A percentile compares a stretch with the other conserved stretches of the same genome.
These are phyloP conservation scores for Druon quercuslanigerum DNA, from an alignment of 1,140 invertebrate genomes.

Conservation along the genomic window DNA sequence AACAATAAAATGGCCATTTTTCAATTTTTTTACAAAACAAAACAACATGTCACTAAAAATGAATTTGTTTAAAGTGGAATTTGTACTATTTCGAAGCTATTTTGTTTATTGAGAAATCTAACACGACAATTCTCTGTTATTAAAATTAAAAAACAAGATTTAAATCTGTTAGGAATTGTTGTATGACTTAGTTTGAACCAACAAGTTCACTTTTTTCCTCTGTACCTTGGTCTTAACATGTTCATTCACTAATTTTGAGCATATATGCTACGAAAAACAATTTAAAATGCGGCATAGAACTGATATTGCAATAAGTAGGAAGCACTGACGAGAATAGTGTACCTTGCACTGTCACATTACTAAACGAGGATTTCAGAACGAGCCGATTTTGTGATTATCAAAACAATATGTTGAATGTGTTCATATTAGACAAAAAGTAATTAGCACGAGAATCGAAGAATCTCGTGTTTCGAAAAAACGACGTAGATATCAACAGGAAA, in stretches of 20 bases:
- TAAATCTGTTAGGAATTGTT: not conserved
- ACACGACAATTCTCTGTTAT: slow-evolving; percentile 23
- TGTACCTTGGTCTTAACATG: slow-evolving; percentile 44
- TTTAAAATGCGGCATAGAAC: slow-evolving; percentile 53
- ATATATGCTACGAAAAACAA: slow-evolving; percentile 58
- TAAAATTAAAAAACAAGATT: not conserved
- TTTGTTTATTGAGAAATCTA: slow-evolving; percentile 23
- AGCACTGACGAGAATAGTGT: slow-evolving; percentile 45
- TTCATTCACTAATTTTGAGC: slow-evolving; percentile 56
- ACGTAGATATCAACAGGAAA: slow-evolving; percentile 54
- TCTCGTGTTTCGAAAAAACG: slow-evolving; percentile 38
- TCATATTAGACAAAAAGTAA: slow-evolving; percentile 60
- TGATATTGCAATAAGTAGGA: slow-evolving; percentile 45
- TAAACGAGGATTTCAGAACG: slow-evolving; percentile 57
- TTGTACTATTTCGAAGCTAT: no score
- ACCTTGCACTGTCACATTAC: slow-evolving; percentile 52
- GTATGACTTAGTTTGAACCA: not conserved
- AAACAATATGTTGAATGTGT: slow-evolving; percentile 71
- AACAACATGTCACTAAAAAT: no score
- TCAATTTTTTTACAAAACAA: no score
- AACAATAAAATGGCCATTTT: no score
- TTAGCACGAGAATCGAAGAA: slow-evolving; percentile 39
- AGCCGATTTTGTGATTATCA: slow-evolving; percentile 59
- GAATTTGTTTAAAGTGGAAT: no score
- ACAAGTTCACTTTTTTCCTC: slow-evolving; percentile 26